A percentile compares a stretch with the other conserved stretches of the same genome.
Conservation (phyloP, 2,797 vertebrate species). For the Acanthis flammea region DNA sequence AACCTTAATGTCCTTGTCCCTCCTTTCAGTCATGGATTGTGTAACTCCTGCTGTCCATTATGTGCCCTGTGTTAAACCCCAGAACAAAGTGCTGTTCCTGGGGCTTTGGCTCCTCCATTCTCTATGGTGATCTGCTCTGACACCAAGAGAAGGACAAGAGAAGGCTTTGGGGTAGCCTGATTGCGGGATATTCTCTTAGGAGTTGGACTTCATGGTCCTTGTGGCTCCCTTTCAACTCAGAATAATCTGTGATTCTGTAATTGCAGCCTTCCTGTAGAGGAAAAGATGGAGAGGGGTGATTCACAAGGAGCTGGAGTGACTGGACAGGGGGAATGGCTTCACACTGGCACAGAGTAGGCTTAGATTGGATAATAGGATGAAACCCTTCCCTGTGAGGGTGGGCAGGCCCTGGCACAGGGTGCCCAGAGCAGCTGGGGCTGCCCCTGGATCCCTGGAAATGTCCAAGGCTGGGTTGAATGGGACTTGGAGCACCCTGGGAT, state of each 20-base stretch:
- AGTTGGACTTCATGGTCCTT: no score
- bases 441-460: neutral
- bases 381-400: no score
- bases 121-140: neutral
- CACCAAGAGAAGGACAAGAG: neutral
- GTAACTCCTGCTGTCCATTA: neutral
- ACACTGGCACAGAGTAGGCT: no score
- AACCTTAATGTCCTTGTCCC: neutral
- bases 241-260: neutral
- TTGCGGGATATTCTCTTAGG: neutral
- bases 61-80: fast-evolving
- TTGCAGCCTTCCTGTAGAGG: neutral
- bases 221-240: neutral
- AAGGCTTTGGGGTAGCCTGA: neutral
- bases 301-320: neutral
- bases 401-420: no score
- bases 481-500: neutral
- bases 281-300: neutral
- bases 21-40: neutral
- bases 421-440: no score
- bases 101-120: neutral
- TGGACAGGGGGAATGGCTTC: neutral
- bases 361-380: neutral
- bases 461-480: neutral
- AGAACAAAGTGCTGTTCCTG: neutral